Evolutionary conservation across 2,797 vertebrate genomes (phyloP).

Genomic region (Myripristis murdjan): DNA sequence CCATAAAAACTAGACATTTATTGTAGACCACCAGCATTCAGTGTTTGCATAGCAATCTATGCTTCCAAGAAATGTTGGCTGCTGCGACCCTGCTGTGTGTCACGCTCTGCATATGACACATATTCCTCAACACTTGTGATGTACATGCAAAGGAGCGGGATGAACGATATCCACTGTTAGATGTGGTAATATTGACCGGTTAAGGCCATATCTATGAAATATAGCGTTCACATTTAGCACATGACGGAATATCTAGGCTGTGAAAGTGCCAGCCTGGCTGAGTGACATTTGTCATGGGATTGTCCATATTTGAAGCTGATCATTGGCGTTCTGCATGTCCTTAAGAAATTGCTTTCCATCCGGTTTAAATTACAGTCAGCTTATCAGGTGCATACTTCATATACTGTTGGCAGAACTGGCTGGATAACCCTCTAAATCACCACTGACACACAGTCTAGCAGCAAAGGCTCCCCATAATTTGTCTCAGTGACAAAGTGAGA

Average conservation of each 20-base stretch:
- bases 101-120: slow-evolving; percentile 24
- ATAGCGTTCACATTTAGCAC: slow-evolving; percentile 27
- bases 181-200: slow-evolving; percentile 1
- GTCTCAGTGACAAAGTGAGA: slow-evolving; percentile 55
- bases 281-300: slow-evolving; percentile 41
- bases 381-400: slow-evolving; percentile 65
- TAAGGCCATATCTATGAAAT: slow-evolving; percentile 33
- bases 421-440: slow-evolving; percentile 69
- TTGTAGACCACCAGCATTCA: slow-evolving; percentile 38
- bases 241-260: slow-evolving; percentile 30
- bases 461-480: slow-evolving; percentile 50
- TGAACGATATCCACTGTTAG: slow-evolving; percentile 2
- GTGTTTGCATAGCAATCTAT: slow-evolving; percentile 40
- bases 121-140: slow-evolving; percentile 37
- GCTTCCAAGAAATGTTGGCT: slow-evolving; percentile 19
- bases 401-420: slow-evolving; percentile 42
- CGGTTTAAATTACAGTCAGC: slow-evolving; percentile 61
- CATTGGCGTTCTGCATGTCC: slow-evolving; percentile 55
- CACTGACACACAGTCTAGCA: slow-evolving; percentile 39
- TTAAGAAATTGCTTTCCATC: slow-evolving; percentile 61
- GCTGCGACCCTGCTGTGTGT: not conserved
- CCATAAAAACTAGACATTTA: slow-evolving; percentile 62
- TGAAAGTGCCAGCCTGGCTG: slow-evolving; percentile 10
- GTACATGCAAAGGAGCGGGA: slow-evolving; percentile 4
- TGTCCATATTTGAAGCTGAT: slow-evolving; percentile 46